phyloP scores from a whole-genome alignment of 1,140 invertebrate genomes.

The Episyrphus balteatus region DNA sequence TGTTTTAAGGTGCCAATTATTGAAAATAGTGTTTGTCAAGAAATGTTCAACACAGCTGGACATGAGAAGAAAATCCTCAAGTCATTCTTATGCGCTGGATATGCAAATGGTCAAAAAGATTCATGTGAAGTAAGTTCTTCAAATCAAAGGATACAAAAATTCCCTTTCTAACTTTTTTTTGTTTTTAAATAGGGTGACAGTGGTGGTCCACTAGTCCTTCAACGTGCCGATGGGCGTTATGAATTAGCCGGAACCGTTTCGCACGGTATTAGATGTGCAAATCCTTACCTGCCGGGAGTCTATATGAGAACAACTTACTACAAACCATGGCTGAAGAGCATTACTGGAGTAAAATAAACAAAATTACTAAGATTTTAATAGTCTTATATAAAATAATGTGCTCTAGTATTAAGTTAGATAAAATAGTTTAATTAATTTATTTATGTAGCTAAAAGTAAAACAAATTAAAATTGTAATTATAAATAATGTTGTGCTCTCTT shows the following conservation, averaged over 20 bases:
- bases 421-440: too few relatives aligned
- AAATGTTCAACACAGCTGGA: constrained; percentile 84
- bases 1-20: constrained; percentile 71
- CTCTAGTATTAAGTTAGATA: too few relatives aligned
- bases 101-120: constrained; percentile 82
- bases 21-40: constrained; percentile 81
- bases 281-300: constrained; percentile 77
- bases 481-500: too few relatives aligned
- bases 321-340: constrained; percentile 78
- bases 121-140: constrained; percentile 72
- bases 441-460: too few relatives aligned
- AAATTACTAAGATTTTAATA: too few relatives aligned
- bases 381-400: too few relatives aligned
- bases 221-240: constrained; percentile 74
- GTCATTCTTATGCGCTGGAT: constrained; percentile 90
- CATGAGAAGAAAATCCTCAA: constrained; percentile 77
- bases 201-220: constrained; percentile 79
- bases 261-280: constrained; percentile 89
- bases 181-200: constrained; percentile 68
- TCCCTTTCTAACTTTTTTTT: background rate
- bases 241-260: constrained; percentile 86
- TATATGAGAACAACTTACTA: constrained; percentile 89
- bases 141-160: background rate
- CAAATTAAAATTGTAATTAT: too few relatives aligned
- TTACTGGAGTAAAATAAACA: constrained; percentile 58